A percentile compares a stretch with the other conserved stretches of the same genome.
Conservation (phyloP, 2,888 invertebrate genomes). For the Trissoscelio sp. region DNA sequence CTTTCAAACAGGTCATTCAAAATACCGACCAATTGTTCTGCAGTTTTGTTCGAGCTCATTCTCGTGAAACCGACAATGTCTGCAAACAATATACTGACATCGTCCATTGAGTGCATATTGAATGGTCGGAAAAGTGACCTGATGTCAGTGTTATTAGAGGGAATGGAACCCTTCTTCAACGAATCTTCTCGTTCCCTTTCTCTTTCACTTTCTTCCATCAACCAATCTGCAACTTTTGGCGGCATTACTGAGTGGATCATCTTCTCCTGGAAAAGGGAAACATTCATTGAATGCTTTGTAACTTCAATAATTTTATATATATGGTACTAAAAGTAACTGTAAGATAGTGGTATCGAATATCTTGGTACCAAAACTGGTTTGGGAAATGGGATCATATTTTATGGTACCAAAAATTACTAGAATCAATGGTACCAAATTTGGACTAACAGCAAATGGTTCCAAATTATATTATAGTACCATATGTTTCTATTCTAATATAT, state of each 20-base stretch:
- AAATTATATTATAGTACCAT: too few species aligned
- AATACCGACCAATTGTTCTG: slow-evolving; percentile 97
- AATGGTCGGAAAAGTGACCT: slow-evolving; percentile 96
- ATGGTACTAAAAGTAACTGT: too few species aligned
- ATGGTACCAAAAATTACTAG: too few species aligned
- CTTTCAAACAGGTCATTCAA: slow-evolving; percentile 98
- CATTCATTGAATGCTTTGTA: too few species aligned
- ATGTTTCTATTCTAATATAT: too few species aligned
- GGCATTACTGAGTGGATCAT: slow-evolving; percentile 99
- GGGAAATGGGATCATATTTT: too few species aligned
- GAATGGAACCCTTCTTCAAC: slow-evolving; percentile 82
- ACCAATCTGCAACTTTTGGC: slow-evolving; percentile 94
- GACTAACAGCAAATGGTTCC: too few species aligned
- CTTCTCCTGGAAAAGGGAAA: too few species aligned
- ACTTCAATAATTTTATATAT: too few species aligned
- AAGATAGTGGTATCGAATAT: too few species aligned
- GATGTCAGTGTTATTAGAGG: slow-evolving; percentile 86
- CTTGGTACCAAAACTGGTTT: too few species aligned
- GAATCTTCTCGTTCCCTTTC: slow-evolving; percentile 86
- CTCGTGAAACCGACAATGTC: slow-evolving; percentile 99
- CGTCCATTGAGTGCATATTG: slow-evolving; percentile 98
- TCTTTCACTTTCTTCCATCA: slow-evolving; percentile 90
- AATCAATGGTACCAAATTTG: too few species aligned
- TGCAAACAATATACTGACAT: slow-evolving; percentile 98
- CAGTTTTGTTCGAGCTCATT: slow-evolving; percentile 98